Evolutionary conservation across 2,888 invertebrate genomes (phyloP).

Genomic region (Embidobia sp.): DNA sequence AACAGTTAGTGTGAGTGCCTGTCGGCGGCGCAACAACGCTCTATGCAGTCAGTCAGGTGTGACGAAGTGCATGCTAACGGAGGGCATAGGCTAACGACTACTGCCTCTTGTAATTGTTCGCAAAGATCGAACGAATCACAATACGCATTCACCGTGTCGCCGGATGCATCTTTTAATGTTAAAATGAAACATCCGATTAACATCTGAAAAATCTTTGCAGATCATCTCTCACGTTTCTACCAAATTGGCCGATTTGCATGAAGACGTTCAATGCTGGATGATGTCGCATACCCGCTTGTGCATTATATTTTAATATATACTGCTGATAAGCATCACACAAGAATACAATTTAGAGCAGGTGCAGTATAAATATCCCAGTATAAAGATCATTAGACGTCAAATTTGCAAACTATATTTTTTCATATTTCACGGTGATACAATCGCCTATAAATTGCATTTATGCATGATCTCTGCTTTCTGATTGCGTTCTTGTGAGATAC

Average conservation of each 20-base stretch:
- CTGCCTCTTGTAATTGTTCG: slow-evolving; percentile 79
- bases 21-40: slow-evolving; percentile 55
- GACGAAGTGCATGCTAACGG: slow-evolving; percentile 78
- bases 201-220: slow-evolving; percentile 25
- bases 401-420: too few relatives aligned
- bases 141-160: slow-evolving; percentile 54
- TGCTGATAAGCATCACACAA: slow-evolving; percentile 10
- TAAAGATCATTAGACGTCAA: background rate
- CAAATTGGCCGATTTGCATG: slow-evolving; percentile 43
- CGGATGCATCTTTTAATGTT: slow-evolving; percentile 51
- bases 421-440: too few relatives aligned
- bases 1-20: slow-evolving; percentile 63
- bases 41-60: slow-evolving; percentile 76
- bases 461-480: too few relatives aligned
- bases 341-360: background rate
- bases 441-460: too few relatives aligned
- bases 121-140: slow-evolving; percentile 72
- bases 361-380: background rate
- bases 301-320: slow-evolving; percentile 1
- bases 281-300: slow-evolving; percentile 15
- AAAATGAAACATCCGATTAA: slow-evolving; percentile 47
- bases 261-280: slow-evolving; percentile 36
- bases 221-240: slow-evolving; percentile 50
- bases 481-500: too few relatives aligned
- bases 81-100: slow-evolving; percentile 80